Evolutionary conservation across 35 echinoderm and acorn worm genomes (phyloP), one percentile per base, ranked within the genome.

Genomic region (Lytechinus variegatus): DNA sequence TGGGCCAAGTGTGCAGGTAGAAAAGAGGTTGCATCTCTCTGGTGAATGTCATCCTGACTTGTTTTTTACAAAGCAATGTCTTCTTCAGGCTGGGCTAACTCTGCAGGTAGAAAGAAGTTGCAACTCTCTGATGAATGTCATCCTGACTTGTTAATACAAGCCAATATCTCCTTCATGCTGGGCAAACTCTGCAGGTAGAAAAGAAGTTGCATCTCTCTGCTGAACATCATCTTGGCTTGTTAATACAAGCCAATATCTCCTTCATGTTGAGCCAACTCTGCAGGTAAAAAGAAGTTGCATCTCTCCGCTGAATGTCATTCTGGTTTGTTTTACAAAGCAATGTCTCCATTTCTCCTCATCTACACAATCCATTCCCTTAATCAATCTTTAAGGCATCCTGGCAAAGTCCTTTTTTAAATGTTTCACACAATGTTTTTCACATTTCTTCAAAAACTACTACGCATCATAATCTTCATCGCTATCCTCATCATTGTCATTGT

Each of bases 401-500:
- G 33, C 33, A 44, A 44, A 44, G 33, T 44, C 1, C 33, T 44
- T 44, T 2, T 44, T 44, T 44, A 1, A 79, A 79, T 79, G 21
- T 24, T 79, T 79, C 66, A 27, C 66, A 79, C n/a, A 79, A 24
- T 19, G 16, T 79, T 79, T 24, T n/a, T 79, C 16, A 24, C 19
- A 79, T 79, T 24, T 24, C 66, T n/a, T 5, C 4, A 79, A 24
- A 79, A 79, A 7, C 1, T 90, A 54, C 54, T 93, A 93, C 28
- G 92, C 92, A 56, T 93, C 92, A 54, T 93, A 93, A n/a, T 93
- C 92, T 27, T 93, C 92, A 57, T 93, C 92, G 28, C 92, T 93
- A 54, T 93, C 92, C 16, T 93, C 92, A 57, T 93, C 54, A 57
- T 93, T 54, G 27, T 93, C 92, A 54, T 93, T 93, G 92, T 57